These are phyloP conservation scores for Chelonus insularis DNA, from an alignment of 1,140 invertebrate genomes.

Conservation along the genomic window DNA sequence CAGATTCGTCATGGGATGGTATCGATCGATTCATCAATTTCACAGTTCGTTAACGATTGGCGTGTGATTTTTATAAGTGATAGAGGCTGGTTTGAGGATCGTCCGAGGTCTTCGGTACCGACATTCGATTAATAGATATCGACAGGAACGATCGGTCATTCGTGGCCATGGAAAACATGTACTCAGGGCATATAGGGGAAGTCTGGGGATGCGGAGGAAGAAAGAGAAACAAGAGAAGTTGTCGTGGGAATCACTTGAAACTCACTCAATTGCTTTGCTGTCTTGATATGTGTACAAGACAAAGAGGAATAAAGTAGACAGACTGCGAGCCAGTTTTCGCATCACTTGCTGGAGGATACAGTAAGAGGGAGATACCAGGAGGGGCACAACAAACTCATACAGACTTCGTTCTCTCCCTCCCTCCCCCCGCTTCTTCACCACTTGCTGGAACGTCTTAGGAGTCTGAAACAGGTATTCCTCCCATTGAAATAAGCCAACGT, in stretches of 20 bases:
- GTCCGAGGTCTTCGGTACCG: constrained; percentile 6
- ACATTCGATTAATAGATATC: constrained; percentile 28
- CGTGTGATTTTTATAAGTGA: not conserved
- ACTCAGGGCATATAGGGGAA: constrained; percentile 1
- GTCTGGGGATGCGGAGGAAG: not conserved
- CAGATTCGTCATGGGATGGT: not conserved
- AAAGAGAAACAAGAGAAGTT: not conserved
- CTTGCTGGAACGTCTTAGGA: not conserved
- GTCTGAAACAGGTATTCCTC: constrained; percentile 51
- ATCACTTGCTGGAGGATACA: constrained; percentile 1
- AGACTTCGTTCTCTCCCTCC: constrained; percentile 1
- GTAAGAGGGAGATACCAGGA: not conserved
- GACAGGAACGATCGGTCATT: constrained; percentile 31
- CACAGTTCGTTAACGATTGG: constrained; percentile 22
- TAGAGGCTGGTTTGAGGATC: not conserved
- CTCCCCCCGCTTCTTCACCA: constrained; percentile 8
- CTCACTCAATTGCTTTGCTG: not conserved
- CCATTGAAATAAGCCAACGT: constrained; percentile 59
- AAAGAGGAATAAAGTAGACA: constrained; percentile 6
- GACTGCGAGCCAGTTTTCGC: constrained; percentile 24
- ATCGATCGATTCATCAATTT: constrained; percentile 23
- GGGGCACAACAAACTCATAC: not conserved
- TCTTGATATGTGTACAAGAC: constrained; percentile 8
- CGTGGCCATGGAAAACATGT: constrained; percentile 3
- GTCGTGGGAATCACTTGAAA: constrained; percentile 20